Evolutionary conservation across 35 echinoderm and acorn worm genomes (phyloP), one percentile per base, ranked within the genome.

Genomic region (Ophiothrix spiculata): DNA sequence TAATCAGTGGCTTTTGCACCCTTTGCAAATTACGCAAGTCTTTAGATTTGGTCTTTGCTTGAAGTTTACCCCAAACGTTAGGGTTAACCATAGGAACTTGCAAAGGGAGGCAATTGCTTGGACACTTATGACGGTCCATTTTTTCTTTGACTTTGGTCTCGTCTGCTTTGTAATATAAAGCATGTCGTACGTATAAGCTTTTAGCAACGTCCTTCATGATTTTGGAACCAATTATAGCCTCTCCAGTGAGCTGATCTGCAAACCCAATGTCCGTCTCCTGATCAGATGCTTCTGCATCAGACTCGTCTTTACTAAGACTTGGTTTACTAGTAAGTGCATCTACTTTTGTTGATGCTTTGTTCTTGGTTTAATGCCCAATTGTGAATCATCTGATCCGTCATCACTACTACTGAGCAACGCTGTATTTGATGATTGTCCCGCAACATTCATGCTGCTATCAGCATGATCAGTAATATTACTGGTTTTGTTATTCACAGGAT

Each of bases 11-110:
- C 36, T 86, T 91, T 37, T 81, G 75, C 12, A 56, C 17, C 56
- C 77, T 91, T 31, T 91, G 84, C 0, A 86, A 31, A n/a, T n/a
- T n/a, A 21, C 80, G 86, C 37, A 91, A 39, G 36, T 91, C 90
- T 35, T n/a, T 35, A 35, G 54, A 42, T 39, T 77, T 32, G 29
- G 84, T 56, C 60, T 74, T 86, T 16, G 77, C 45, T 1, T 34
- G 49, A 19, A 91, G 73, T 75, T 87, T 91, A 39, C 81, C 78
- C 90, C 84, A 87, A 31, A 91, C 82, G 31, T 56, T 36, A 12
- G 76, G 84, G 38, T 91, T 91, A 12, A 91, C 83, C 60, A 80
- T 91, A 4, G 90, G 90, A 12, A 81, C 45, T 12, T 80, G 39
- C 37, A 86, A 19, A 33, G 21, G 21, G 19, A 41, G 35, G 64